Evolutionary conservation across 2,888 invertebrate genomes (phyloP), one percentile per base, ranked within the genome.

Genomic region (Orthonychiurus folsomi): DNA sequence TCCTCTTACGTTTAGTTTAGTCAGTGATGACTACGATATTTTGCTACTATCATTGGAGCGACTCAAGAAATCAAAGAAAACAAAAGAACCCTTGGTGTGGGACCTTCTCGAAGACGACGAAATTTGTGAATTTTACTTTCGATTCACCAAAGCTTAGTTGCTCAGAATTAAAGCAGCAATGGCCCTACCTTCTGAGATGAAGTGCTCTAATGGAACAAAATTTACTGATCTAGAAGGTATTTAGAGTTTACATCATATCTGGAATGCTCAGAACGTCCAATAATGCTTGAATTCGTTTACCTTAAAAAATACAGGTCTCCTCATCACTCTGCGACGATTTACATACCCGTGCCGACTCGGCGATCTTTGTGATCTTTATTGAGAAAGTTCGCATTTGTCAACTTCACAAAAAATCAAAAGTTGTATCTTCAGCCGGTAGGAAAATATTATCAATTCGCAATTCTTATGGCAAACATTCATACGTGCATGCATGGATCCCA

Each of bases 341-440:
- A 24, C 53, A 1, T 62, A 62, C 25, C 62, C 62, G 2, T 53
- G 24, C 18, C 52, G 62, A 23, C 24, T 52, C 5, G n/a, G n/a
- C 1, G 62, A 62, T 53, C 20, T 62, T 1, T 1, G 5, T n/a
- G 1, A 28, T 52, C 1, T 62, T 62, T 61, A 24, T 12, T 56
- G 1, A 12, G 20, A 3, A 18, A 28, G 15, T 61, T 61, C 56
- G 61, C 25, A 12, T 56, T 56, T 21, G 20, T 52, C 3, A 20
- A 52, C n/a, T 52, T 52, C n/a, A n/a, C 5, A 27, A 27, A 56
- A n/a, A n/a, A n/a, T n/a, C n/a, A n/a, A n/a, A n/a, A n/a, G n/a
- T n/a, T n/a, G n/a, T n/a, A n/a, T n/a, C n/a, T n/a, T n/a, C n/a
- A n/a, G n/a, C n/a, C n/a, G n/a, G n/a, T n/a, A n/a, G n/a, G n/a